Evolutionary conservation across 2,797 vertebrate species (phyloP).

Genomic region (Falco berigora): DNA sequence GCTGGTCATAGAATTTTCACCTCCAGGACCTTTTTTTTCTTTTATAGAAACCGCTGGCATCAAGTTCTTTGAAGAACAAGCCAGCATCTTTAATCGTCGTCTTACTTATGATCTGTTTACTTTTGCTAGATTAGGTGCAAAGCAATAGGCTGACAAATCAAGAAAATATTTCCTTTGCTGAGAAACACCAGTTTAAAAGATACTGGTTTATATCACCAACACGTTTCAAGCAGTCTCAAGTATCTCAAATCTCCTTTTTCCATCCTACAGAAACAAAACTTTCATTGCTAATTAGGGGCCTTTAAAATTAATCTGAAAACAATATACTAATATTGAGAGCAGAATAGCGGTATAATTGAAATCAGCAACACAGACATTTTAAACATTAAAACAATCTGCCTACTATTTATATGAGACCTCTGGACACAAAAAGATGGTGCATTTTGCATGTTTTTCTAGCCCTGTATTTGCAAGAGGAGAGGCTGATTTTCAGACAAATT

Average conservation of each 20-base stretch:
- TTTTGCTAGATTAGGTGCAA: neutral
- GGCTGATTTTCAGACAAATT: neutral
- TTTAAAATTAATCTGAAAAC: slow-evolving; percentile 6
- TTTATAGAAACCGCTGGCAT: neutral
- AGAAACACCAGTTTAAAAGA: neutral
- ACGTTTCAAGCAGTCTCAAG: neutral
- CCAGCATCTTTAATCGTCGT: neutral
- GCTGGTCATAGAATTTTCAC: neutral
- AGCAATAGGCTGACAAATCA: neutral
- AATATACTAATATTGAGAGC: neutral
- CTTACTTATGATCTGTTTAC: neutral
- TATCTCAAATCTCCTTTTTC: neutral
- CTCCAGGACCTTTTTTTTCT: neutral
- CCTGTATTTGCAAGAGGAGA: neutral
- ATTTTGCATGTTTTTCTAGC: neutral
- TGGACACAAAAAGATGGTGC: neutral
- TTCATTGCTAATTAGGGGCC: neutral
- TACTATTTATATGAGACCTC: neutral
- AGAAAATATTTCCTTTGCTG: neutral
- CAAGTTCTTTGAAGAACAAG: neutral
- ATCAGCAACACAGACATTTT: neutral
- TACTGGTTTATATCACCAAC: neutral
- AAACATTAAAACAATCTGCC: neutral
- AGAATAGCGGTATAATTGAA: neutral
- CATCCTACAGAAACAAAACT: neutral